A percentile compares a stretch with the other conserved stretches of the same genome.
Conservation (phyloP, 2,113 vertebrate genomes). For the Galbula dea region DNA sequence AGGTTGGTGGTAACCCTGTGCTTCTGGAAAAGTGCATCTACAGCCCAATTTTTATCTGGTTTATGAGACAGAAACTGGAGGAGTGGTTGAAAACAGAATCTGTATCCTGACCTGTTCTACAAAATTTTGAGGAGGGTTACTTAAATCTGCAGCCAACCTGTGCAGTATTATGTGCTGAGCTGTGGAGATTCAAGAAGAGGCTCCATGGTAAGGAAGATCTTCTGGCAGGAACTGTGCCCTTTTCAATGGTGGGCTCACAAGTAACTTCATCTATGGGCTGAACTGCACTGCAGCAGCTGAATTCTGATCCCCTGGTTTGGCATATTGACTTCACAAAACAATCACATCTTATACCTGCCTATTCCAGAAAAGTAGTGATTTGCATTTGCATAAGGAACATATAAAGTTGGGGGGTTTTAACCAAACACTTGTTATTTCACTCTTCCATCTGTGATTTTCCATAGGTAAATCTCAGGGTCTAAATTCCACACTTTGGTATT, state of each 20-base stretch:
- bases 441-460: not conserved
- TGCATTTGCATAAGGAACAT: not conserved
- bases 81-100: not conserved
- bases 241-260: not conserved
- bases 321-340: not conserved
- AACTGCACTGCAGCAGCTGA: not conserved
- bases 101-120: not conserved
- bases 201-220: not conserved
- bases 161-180: not conserved
- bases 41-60: not conserved
- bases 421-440: not conserved
- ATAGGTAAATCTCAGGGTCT: not conserved
- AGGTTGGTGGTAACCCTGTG: not conserved
- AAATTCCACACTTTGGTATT: not conserved
- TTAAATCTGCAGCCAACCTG: not conserved
- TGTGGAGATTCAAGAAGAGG: not conserved
- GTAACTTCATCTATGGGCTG: not conserved
- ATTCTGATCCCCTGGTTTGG: not conserved
- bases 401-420: not conserved
- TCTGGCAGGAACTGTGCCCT: not conserved
- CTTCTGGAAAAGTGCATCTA: conserved; percentile 25
- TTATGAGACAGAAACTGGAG: conserved; percentile 1
- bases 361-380: not conserved
- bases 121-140: not conserved
- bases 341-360: not conserved